phyloP scores from a whole-genome alignment of 2,797 vertebrate species.

The Anolis apletophallus region DNA sequence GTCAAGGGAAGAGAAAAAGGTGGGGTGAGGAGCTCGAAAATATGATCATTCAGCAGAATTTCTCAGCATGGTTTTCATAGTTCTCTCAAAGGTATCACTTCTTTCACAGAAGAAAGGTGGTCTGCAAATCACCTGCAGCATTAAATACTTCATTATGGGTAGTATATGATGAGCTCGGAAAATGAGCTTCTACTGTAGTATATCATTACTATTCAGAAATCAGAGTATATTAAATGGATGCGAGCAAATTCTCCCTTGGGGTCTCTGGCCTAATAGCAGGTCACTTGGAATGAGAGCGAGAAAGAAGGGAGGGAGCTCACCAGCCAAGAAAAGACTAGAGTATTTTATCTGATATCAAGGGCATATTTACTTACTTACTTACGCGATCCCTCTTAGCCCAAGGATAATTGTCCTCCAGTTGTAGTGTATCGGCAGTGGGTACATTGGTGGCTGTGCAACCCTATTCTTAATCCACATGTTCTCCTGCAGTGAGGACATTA shows the following conservation, averaged over 20 bases:
- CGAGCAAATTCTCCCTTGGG: conserved; percentile 37
- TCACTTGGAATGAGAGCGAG: conserved; percentile 50
- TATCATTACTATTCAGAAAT: conserved; percentile 59
- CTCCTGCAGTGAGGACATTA: too few species aligned
- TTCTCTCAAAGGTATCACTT: conserved; percentile 54
- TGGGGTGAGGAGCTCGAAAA: conserved; percentile 46
- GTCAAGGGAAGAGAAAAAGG: neutral
- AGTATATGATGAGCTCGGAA: conserved; percentile 58
- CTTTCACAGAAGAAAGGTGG: conserved; percentile 58
- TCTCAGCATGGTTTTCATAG: conserved; percentile 58
- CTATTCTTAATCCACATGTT: too few species aligned
- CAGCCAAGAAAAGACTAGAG: neutral
- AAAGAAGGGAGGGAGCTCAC: conserved; percentile 27
- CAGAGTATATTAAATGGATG: conserved; percentile 61
- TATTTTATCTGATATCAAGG: neutral
- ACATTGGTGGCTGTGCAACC: too few species aligned
- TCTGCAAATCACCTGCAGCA: conserved; percentile 60
- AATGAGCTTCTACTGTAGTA: conserved; percentile 59
- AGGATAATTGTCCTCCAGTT: too few species aligned
- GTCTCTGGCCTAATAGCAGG: conserved; percentile 57
- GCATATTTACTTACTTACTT: too few species aligned
- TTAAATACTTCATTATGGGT: conserved; percentile 73
- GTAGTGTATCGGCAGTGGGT: too few species aligned
- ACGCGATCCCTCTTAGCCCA: too few species aligned
- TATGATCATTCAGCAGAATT: conserved; percentile 68